Base-by-base conservation (phyloP, 2,888 invertebrate species). In the Agonopterix alstromeriana region DNA sequence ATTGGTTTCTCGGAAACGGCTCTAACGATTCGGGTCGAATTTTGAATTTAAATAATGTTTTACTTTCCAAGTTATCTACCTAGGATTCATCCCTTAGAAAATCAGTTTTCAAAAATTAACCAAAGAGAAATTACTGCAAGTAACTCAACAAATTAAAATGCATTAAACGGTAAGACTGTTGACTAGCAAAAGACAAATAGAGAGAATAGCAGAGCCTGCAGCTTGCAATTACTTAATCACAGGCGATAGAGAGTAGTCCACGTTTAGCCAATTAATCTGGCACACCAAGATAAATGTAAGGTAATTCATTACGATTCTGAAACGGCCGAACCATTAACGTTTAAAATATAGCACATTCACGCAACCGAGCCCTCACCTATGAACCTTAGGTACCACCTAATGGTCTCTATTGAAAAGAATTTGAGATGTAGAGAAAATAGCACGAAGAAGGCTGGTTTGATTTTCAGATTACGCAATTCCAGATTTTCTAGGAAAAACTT, bases 281-380 rank as follows among this genome's bases (percentile, higher is more conserved):
- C 71, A 64, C 63, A 65, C 65, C 57, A 74, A 74, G 75, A 81
- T 82, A 80, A 81, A 83, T 82, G 83, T 70, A 68, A 72, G 62
- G 77, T 77, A 76, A 83, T 83, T 79, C 79, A 80, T 82, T 76
- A 75, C 73, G 67, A 75, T 76, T 73, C 70, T 67, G 65, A 67
- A 74, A 69, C 73, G 69, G 70, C 77, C 73, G 70, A 58, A 65
- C 76, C 76, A 79, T 82, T 82, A 27, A 78, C 73, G 67, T 74
- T 77, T 78, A 77, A 83, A 82, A 79, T 79, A 81, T 79, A 70
- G 77, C 77, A 71, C 70, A 70, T 76, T 79, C 67, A 27, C 27
- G 27, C 5, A 7, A 7, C 27, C 7, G 61, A 70, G 71, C 70
- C 57, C 51, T 56, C 55, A 60, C 57, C 56, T 59, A 60, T 64